Conservation (phyloP, 2,113 vertebrate genomes). For the Hippocampus mohnikei region DNA sequence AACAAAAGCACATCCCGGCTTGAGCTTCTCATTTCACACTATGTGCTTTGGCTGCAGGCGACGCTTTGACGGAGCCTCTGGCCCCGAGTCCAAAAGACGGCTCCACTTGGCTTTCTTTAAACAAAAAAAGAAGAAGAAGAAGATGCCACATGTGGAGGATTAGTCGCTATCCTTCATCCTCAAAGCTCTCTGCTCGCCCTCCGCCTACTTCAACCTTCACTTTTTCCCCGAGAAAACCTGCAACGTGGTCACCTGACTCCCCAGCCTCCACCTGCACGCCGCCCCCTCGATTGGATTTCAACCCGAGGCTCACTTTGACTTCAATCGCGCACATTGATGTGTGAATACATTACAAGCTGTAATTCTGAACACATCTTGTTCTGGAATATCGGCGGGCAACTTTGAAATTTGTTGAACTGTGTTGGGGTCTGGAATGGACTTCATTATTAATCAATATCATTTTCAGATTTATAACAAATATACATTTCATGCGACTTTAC, state of each 20-base stretch:
- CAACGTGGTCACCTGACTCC: slow-evolving; percentile 18
- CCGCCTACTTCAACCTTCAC: slow-evolving; percentile 19
- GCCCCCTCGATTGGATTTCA: slow-evolving; percentile 40
- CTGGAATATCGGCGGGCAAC: neutral
- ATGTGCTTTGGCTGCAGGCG: slow-evolving; percentile 80
- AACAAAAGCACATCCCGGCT: slow-evolving; percentile 83
- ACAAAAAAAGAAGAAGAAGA: slow-evolving; percentile 40
- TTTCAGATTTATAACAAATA: neutral
- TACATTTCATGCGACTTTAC: neutral
- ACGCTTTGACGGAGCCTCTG: slow-evolving; percentile 77
- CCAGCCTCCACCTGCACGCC: slow-evolving; percentile 18
- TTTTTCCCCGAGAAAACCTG: slow-evolving; percentile 16
- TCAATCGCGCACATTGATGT: slow-evolving; percentile 33
- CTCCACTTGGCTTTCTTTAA: slow-evolving; percentile 78
- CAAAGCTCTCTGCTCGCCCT: slow-evolving; percentile 67
- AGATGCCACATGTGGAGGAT: slow-evolving; percentile 79
- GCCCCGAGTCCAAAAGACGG: slow-evolving; percentile 75
- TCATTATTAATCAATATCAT: neutral
- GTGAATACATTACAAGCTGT: neutral
- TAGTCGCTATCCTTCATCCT: slow-evolving; percentile 79
- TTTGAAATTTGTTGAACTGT: neutral
- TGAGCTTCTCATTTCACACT: slow-evolving; percentile 84
- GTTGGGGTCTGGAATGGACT: neutral
- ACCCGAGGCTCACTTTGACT: slow-evolving; percentile 39
- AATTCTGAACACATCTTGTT: neutral